Evolutionary conservation across 2,888 invertebrate species (phyloP).

Genomic region (Drosophila prostipennis): DNA sequence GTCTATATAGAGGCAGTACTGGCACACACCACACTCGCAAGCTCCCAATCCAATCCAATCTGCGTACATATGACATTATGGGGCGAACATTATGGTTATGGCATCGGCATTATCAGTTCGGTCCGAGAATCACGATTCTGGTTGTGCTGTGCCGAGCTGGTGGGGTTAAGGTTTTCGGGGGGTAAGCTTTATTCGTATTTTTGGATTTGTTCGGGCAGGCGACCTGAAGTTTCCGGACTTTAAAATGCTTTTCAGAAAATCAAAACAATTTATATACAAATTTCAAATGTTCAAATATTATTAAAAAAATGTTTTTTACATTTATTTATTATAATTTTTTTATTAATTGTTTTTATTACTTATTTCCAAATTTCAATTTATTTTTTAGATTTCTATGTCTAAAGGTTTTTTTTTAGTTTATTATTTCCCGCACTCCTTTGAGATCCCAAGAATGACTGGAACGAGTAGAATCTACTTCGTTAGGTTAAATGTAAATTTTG

Average conservation of each 20-base stretch:
- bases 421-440: neutral
- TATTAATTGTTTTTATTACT: too few relatives aligned
- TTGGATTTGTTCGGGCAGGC: neutral
- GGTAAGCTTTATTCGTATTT: constrained; percentile 8
- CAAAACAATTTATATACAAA: too few relatives aligned
- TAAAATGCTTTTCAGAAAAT: neutral
- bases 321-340: too few relatives aligned
- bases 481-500: constrained; percentile 31
- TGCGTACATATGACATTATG: constrained; percentile 32
- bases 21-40: neutral
- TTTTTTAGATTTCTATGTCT: too few relatives aligned
- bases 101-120: constrained; percentile 39
- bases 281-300: too few relatives aligned
- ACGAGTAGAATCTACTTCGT: constrained; percentile 12
- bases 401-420: too few relatives aligned
- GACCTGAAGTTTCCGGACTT: constrained; percentile 2
- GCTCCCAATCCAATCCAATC: constrained; percentile 1
- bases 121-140: constrained; percentile 13
- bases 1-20: neutral
- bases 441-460: neutral
- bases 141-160: neutral
- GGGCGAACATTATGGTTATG: constrained; percentile 41
- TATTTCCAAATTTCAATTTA: too few relatives aligned
- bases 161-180: constrained; percentile 27
- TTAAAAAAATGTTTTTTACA: too few relatives aligned